These are phyloP conservation scores for Sebastes fasciatus DNA, from an alignment of 2,113 vertebrate genomes.

Conservation along the genomic window DNA sequence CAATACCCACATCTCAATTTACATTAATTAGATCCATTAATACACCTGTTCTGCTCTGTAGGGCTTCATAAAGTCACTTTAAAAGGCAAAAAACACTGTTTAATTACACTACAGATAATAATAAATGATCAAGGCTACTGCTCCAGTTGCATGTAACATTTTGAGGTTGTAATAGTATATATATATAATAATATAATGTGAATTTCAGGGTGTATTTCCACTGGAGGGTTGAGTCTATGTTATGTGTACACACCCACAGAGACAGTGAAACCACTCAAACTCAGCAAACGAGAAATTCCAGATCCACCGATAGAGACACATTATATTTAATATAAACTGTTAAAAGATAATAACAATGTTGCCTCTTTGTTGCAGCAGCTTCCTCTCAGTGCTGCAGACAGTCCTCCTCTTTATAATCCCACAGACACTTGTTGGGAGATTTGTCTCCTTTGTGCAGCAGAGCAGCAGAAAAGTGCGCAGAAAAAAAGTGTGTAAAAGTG, in stretches of 20 bases:
- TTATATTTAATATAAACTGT: not conserved
- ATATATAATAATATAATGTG: no score
- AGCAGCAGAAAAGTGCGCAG: conserved; percentile 1
- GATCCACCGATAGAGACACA: not conserved
- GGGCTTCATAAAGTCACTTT: not conserved
- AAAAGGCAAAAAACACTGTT: not conserved
- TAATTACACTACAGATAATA: not conserved
- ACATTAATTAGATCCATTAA: not conserved
- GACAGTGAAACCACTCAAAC: not conserved
- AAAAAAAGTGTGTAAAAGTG: conserved; percentile 43
- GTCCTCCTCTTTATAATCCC: conserved; percentile 68
- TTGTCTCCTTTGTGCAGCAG: conserved; percentile 56
- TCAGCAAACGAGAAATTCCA: conserved; percentile 34
- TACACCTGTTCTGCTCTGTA: not conserved
- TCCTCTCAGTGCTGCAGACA: not conserved
- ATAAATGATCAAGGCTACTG: not conserved
- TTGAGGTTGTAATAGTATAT: not conserved
- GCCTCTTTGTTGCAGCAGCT: not conserved
- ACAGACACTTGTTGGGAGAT: conserved; percentile 82
- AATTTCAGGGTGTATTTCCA: not conserved
- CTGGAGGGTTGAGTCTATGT: not conserved
- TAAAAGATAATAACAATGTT: not conserved
- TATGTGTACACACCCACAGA: conserved; percentile 47
- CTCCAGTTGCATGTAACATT: no score
- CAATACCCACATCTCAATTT: conserved; percentile 9